Percentiles rank a stretch among this genome's conserved stretches.
Evolutionary conservation across 2,113 vertebrate genomes (phyloP).

Genomic region (Galbula dea): DNA sequence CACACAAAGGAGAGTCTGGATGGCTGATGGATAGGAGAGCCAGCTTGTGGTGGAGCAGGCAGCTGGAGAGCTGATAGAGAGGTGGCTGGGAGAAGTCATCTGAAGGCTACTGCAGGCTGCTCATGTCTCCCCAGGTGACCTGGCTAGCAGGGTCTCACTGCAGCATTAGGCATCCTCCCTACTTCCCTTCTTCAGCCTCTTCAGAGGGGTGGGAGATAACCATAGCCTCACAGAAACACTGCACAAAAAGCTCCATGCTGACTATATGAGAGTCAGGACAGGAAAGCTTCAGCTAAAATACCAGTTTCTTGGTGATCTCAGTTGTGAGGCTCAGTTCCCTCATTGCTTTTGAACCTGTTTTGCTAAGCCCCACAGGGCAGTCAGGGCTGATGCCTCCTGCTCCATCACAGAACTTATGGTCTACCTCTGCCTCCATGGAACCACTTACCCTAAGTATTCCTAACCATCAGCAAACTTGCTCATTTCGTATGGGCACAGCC

Average conservation of each 20-base stretch:
- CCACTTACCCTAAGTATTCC: neutral
- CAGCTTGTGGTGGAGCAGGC: neutral
- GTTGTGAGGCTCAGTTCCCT: neutral
- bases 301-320: rapidly evolving
- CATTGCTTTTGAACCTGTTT: neutral
- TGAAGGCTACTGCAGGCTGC: neutral
- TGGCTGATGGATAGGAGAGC: neutral
- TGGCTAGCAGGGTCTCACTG: neutral
- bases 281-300: neutral
- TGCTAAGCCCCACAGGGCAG: rapidly evolving
- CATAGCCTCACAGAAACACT: neutral
- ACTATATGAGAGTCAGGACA: rapidly evolving
- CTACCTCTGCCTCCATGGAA: neutral
- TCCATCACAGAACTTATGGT: neutral
- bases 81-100: neutral
- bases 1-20: neutral
- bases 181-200: neutral
- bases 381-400: neutral
- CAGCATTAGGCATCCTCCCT: neutral
- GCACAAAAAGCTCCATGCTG: rapidly evolving
- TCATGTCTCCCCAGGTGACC: rapidly evolving
- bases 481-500: neutral
- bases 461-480: neutral
- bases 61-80: neutral
- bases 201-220: neutral